Conservation (phyloP, 1,140 invertebrate genomes). For the Pachyrhynchus sulphureomaculatus region DNA sequence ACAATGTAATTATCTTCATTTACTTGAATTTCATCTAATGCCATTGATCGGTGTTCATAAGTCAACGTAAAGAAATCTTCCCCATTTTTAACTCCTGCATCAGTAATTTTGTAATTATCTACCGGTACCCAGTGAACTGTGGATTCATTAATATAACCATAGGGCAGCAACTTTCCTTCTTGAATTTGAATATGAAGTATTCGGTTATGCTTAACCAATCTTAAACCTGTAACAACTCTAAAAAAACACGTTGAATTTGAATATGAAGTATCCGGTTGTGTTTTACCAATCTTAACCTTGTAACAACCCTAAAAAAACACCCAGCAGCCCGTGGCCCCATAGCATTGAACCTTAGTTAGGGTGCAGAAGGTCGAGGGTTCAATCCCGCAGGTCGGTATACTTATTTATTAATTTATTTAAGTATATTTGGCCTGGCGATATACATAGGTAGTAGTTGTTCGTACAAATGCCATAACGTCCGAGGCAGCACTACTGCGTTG, state of each 20-base stretch:
- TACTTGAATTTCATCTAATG: constrained; percentile 72
- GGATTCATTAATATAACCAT: constrained; percentile 61
- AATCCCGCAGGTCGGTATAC: no score
- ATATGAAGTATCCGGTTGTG: constrained; percentile 70
- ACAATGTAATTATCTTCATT: constrained; percentile 57
- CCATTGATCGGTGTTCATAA: constrained; percentile 70
- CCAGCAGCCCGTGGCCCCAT: no score
- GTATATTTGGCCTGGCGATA: no score
- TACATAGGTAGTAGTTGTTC: no score
- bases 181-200: constrained; percentile 78
- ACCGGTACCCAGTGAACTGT: constrained; percentile 65
- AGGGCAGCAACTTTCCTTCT: constrained; percentile 64
- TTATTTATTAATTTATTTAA: no score
- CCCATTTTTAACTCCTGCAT: constrained; percentile 54
- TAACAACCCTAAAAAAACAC: constrained; percentile 64
- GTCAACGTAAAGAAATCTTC: constrained; percentile 70
- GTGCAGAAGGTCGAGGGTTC: no score
- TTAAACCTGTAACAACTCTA: constrained; percentile 75
- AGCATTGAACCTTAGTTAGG: no score
- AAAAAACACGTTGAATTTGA: constrained; percentile 62
- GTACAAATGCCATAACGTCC: no score
- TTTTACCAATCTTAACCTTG: constrained; percentile 58
- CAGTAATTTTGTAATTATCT: constrained; percentile 58
- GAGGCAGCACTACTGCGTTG: no score
- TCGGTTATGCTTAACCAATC: constrained; percentile 67